Evolutionary conservation across 2,888 invertebrate species (phyloP), one percentile per base, ranked within the genome.

Genomic region (Sialis fuliginosa): DNA sequence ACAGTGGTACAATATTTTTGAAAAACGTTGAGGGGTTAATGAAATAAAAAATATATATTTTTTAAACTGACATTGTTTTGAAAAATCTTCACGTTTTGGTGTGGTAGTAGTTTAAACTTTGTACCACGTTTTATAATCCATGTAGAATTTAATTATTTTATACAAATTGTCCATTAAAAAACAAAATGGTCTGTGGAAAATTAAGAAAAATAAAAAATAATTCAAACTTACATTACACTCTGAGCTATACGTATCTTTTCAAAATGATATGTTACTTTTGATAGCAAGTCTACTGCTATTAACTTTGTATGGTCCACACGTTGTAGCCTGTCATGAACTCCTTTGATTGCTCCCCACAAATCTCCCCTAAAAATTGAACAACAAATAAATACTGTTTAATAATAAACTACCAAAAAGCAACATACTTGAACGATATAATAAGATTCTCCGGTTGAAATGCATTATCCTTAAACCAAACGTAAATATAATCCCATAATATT

Each of bases 291-390:
- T 58, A 77, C 80, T 3, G 89, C 87, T 48, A 90, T 73, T 47
- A 91, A 68, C 63, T 84, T 85, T 45, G 88, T 81, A 49, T 82
- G 79, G 67, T 91, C 89, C 39, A 91, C 74, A 57, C 79, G 75
- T 6, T 75, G 68, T 37, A 87, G 66, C 54, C 85, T 74, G 48
- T 81, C 81, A 58, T 83, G 80, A 40, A 90, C 64, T 58, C 81
- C 75, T 57, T 77, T 81, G 52, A 89, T 73, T 22, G 81, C 81
- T 51, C 79, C 78, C 89, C 90, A 89, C 44, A 86, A 65, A 62
- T 91, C 88, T 57, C 84, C 84, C 53, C 84, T 82, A 55, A 79
- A 75, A 69, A 45, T 46, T 33, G 1, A 9, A 48, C 5, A 48
- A 44, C 45, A 30, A 22, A 48, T 42, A 31, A 50, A 48, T 45